Base-by-base conservation (phyloP, 2,797 vertebrate species). In the Siniperca undulata region DNA sequence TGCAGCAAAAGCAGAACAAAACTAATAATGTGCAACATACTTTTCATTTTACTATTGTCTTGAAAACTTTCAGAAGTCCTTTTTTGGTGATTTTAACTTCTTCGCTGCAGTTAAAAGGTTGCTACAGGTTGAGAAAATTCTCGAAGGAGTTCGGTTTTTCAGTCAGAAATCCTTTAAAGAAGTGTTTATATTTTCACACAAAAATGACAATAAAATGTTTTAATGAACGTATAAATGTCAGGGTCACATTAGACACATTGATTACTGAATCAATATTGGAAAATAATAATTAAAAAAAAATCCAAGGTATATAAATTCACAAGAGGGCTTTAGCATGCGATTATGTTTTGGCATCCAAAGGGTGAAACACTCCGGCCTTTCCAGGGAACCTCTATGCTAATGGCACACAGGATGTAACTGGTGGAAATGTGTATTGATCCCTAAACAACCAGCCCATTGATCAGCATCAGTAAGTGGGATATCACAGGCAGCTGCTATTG, bases 361-460 rank as follows among this genome's bases (percentile, higher is more conserved):
- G 42, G 69, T 73, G 30, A 68, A 62, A 77, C 22, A 5, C 66
- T 69, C 1, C 46, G 30, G 16, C 42, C 34, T 38, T 73, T 65
- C 62, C 48, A 64, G 77, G 40, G 77, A 73, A 46, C 50, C 65
- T 71, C 30, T 10, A 3, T 55, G 24, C 74, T 92, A 86, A 91
- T 92, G 88, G 89, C 22, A 27, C 78, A 75, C 75, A 90, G 75
- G 81, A 88, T 68, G 81, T 44, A 78, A 77, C 69, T 27, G 8
- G 70, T 70, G 70, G 83, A 96, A 95, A 95, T 93, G 93, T 90
- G 75, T 85, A 96, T 95, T 80, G 95, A 96, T 94, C 88, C 16
- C 3, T 76, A 64, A 92, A 88, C 87, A 87, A 88, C 38, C 85
- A 65, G 86, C 67, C 24, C 81, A 95, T 94, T 73, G 93, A 96